A percentile compares a stretch with the other conserved stretches of the same genome.
These are phyloP conservation scores for Zeuzera pyrina DNA, from an alignment of 2,888 invertebrate species.

Conservation along the genomic window DNA sequence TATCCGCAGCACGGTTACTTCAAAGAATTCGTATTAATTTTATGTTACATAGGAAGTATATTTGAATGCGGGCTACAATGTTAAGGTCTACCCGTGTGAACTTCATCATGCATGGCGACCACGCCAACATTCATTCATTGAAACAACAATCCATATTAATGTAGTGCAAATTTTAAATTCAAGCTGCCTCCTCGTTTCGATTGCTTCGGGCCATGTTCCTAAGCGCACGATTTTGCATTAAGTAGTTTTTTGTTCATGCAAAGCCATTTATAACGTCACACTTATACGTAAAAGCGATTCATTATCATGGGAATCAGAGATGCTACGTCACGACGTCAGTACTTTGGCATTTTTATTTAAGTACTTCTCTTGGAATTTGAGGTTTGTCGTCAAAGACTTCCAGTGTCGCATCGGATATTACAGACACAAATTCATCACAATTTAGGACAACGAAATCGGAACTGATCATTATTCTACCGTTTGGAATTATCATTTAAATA, in stretches of 20 bases:
- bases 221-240: slow-evolving; percentile 68
- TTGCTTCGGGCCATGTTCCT: slow-evolving; percentile 56
- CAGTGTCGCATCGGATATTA: too few species aligned
- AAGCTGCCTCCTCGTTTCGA: slow-evolving; percentile 61
- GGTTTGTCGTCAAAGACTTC: too few species aligned
- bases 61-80: slow-evolving; percentile 69
- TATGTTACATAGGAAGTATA: slow-evolving; percentile 71
- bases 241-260: slow-evolving; percentile 61
- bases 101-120: slow-evolving; percentile 69
- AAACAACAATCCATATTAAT: slow-evolving; percentile 72
- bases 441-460: too few species aligned
- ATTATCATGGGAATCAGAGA: slow-evolving; percentile 32
- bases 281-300: slow-evolving; percentile 43
- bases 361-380: too few species aligned
- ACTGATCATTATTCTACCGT: slow-evolving; percentile 11
- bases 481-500: slow-evolving; percentile 16
- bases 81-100: slow-evolving; percentile 68
- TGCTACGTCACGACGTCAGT: slow-evolving; percentile 37
- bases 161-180: slow-evolving; percentile 72
- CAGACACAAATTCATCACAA: too few species aligned
- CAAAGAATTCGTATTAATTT: slow-evolving; percentile 65
- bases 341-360: slow-evolving; percentile 15
- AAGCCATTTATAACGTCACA: slow-evolving; percentile 58
- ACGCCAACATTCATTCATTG: slow-evolving; percentile 69
- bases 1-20: slow-evolving; percentile 61